phyloP scores from a whole-genome alignment of 2,888 invertebrate species.

The Dorcus hopei region DNA sequence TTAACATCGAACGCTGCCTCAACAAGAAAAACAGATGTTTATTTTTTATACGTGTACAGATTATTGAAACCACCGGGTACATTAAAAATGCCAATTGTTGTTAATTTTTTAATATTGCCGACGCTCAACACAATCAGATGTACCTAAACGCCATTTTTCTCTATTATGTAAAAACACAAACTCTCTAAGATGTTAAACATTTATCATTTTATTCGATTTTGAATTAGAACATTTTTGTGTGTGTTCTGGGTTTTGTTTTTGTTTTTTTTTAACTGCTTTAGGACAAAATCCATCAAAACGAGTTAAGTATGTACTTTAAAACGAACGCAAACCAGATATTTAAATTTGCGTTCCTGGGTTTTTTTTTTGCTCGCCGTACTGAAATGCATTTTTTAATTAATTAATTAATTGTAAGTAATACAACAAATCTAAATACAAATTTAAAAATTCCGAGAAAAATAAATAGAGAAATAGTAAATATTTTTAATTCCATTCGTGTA shows the following conservation, averaged over 20 bases:
- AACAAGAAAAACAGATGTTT: slow-evolving; percentile 29
- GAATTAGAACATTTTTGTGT: slow-evolving; percentile 4
- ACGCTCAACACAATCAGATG: slow-evolving; percentile 38
- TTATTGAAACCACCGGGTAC: slow-evolving; percentile 5
- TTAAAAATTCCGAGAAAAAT: no score
- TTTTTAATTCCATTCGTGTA: no score
- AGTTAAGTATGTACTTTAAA: neutral
- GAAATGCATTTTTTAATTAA: no score
- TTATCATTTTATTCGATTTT: slow-evolving; percentile 29
- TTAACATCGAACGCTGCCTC: slow-evolving; percentile 3
- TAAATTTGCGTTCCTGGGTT: no score
- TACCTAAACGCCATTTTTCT: slow-evolving; percentile 27
- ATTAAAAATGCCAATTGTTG: slow-evolving; percentile 13
- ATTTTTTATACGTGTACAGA: slow-evolving; percentile 38
- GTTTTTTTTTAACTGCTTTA: slow-evolving; percentile 10
- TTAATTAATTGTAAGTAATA: no score
- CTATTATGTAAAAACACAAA: slow-evolving; percentile 11
- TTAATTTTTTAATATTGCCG: slow-evolving; percentile 22
- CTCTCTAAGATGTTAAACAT: slow-evolving; percentile 43
- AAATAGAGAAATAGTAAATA: no score
- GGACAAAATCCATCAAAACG: slow-evolving; percentile 17
- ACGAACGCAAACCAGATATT: no score
- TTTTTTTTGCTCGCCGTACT: no score
- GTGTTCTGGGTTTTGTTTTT: slow-evolving; percentile 2
- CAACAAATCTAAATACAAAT: no score